Evolutionary conservation across 2,797 vertebrate genomes (phyloP).

Genomic region (Pitangus sulphuratus): DNA sequence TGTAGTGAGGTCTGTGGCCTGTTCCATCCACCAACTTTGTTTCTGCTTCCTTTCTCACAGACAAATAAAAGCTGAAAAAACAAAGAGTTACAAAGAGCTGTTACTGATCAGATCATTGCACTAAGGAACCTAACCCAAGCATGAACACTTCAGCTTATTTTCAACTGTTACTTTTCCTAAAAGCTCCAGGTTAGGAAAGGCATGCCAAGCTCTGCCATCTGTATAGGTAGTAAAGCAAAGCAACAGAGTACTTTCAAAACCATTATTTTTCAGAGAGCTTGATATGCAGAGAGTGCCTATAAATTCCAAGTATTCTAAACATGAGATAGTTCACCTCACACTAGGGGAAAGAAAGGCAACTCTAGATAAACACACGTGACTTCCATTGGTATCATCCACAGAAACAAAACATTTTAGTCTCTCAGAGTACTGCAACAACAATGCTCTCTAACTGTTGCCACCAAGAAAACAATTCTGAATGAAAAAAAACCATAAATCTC

Average conservation of each 20-base stretch:
- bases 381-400: neutral
- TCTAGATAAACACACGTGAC: neutral
- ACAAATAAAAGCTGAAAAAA: constrained; percentile 88
- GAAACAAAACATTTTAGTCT: neutral
- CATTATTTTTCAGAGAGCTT: neutral
- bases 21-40: constrained; percentile 89
- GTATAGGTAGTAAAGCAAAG: neutral
- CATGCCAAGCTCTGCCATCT: neutral
- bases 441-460: neutral
- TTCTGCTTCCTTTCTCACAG: constrained; percentile 85
- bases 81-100: neutral
- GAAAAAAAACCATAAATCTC: neutral
- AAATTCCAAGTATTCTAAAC: neutral
- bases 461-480: neutral
- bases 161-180: neutral
- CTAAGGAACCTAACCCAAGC: neutral
- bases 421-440: neutral
- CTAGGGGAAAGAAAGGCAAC: neutral
- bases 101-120: neutral
- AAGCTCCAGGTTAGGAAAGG: neutral
- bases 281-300: neutral
- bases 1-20: constrained; percentile 93
- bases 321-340: neutral
- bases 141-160: neutral
- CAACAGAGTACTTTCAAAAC: neutral